Conservation (phyloP, 2,797 vertebrate species). For the Botia kubotai region DNA sequence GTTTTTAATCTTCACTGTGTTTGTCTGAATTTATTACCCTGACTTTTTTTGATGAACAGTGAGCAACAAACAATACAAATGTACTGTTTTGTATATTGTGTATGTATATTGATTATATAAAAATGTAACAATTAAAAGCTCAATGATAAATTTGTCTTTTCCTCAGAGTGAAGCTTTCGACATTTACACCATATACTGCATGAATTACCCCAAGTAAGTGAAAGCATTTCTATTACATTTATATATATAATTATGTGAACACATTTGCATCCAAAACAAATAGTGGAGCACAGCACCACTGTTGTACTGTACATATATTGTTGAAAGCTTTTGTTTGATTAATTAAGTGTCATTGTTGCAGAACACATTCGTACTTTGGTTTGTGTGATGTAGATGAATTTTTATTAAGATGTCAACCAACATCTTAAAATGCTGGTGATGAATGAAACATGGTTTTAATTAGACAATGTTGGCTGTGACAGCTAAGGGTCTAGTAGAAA, state of each 20-base stretch:
- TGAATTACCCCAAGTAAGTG: constrained; percentile 94
- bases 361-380: background rate
- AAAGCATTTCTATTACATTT: background rate
- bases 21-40: background rate
- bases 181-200: constrained; percentile 94
- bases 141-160: constrained; percentile 16
- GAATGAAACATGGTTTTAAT: constrained; percentile 37
- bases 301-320: too few species aligned
- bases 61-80: background rate
- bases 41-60: background rate
- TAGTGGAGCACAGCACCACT: too few species aligned
- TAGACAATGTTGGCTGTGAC: constrained; percentile 7
- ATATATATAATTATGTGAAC: too few species aligned
- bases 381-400: constrained; percentile 18
- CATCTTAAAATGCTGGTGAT: constrained; percentile 9
- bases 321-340: too few species aligned
- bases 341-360: too few species aligned
- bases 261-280: too few species aligned
- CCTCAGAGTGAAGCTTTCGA: constrained; percentile 90
- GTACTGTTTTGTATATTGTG: too few species aligned
- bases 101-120: background rate
- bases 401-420: constrained; percentile 9
- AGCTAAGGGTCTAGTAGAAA: constrained; percentile 39
- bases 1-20: background rate
- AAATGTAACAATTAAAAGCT: background rate